Evolutionary conservation across 1,140 invertebrate genomes (phyloP).

Genomic region (Coenobita brevimanus): DNA sequence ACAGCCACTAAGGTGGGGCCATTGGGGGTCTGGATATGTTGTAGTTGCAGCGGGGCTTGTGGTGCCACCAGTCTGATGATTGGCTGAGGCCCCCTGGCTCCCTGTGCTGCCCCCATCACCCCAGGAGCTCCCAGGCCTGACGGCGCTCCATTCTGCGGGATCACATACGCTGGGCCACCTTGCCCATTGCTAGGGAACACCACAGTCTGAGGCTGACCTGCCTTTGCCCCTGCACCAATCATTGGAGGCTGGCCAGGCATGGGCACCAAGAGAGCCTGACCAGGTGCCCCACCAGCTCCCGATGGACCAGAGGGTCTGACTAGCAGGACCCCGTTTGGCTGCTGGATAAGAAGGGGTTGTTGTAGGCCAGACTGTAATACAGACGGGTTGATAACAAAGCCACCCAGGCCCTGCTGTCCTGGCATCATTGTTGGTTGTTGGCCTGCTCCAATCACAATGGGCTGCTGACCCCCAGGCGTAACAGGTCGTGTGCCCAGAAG

Average conservation of each 20-base stretch:
- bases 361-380: slow-evolving; percentile 51
- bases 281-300: slow-evolving; percentile 52
- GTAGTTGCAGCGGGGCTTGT: slow-evolving; percentile 74
- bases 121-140: slow-evolving; percentile 43
- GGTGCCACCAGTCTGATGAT: slow-evolving; percentile 68
- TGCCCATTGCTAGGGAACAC: slow-evolving; percentile 50
- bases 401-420: slow-evolving; percentile 52
- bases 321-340: slow-evolving; percentile 57
- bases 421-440: slow-evolving; percentile 51
- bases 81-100: slow-evolving; percentile 50
- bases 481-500: slow-evolving; percentile 42
- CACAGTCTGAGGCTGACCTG: slow-evolving; percentile 54
- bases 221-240: slow-evolving; percentile 44
- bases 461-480: slow-evolving; percentile 51
- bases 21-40: slow-evolving; percentile 75
- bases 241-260: slow-evolving; percentile 52
- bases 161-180: slow-evolving; percentile 49
- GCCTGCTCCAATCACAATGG: slow-evolving; percentile 54
- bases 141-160: slow-evolving; percentile 37
- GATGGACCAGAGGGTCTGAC: slow-evolving; percentile 41
- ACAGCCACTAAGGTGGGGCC: slow-evolving; percentile 75
- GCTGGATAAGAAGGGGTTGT: slow-evolving; percentile 55
- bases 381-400: slow-evolving; percentile 59
- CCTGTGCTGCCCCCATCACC: slow-evolving; percentile 47
- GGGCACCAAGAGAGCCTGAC: slow-evolving; percentile 55